Evolutionary conservation across 2,888 invertebrate genomes (phyloP), one percentile per base, ranked within the genome.

Genomic region (Limnephilus lunatus): DNA sequence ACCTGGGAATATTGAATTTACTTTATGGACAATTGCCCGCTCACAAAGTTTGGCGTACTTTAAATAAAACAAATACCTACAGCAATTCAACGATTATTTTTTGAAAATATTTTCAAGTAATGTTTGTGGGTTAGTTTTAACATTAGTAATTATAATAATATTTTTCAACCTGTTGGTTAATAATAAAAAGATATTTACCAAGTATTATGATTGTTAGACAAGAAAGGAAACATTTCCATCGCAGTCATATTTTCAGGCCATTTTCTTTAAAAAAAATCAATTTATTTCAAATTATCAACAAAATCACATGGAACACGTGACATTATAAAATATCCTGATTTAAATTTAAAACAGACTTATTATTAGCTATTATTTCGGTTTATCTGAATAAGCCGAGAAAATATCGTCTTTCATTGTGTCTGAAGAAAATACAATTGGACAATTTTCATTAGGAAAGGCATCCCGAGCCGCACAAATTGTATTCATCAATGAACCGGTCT

Each of bases 401-500:
- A 53, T 9, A 11, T n/a, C 85, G 44, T 85, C 85, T 86, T 86
- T 86, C 48, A 48, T 86, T 86, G 86, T 44, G 15, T 35, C n/a
- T 86, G 30, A 86, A 86, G 86, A 86, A 86, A 48, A 39, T 86
- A 25, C 86, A 48, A 86, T 86, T 86, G 86, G 48, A 30, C 86
- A 86, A 86, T 86, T 86, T 86, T 44, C 86, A 44, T 30, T 86
- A 44, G 39, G 48, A 86, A 85, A 86, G 12, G n/a, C 86, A 68
- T 68, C n/a, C 44, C n/a, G 3, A 86, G 44, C 44, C 44, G 44
- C 86, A 86, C 86, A 86, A 86, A 86, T 86, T 86, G 86, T 86
- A 86, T 86, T 86, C 86, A 86, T 86, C 86, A 44, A 19, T 30
- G 44, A 44, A 86, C 30, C 48, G 86, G 86, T n/a, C 68, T 86